Evolutionary conservation across 2,888 invertebrate species (phyloP).

Genomic region (Penaeus monodon): DNA sequence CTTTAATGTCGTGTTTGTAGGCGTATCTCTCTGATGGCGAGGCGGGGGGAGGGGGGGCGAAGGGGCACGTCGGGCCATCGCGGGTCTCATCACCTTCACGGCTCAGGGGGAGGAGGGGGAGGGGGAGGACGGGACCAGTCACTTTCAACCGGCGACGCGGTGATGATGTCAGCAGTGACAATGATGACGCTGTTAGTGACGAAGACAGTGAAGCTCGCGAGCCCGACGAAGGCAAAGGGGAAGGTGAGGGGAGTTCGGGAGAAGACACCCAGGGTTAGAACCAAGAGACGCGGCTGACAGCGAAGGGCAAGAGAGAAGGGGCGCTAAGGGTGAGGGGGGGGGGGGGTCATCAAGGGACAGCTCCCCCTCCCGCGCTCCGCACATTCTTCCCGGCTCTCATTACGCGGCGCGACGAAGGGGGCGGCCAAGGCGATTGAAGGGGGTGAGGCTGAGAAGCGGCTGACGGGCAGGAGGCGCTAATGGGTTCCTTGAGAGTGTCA

Average conservation of each 20-base stretch:
- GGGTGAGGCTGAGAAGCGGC: conserved; percentile 25
- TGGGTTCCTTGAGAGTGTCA: conserved; percentile 50
- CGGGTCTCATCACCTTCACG: conserved; percentile 38
- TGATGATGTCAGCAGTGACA: too few relatives aligned
- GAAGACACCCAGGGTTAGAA: background rate
- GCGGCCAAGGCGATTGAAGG: conserved; percentile 53
- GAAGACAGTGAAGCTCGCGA: background rate
- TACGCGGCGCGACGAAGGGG: conserved; percentile 44
- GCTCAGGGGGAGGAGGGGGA: background rate
- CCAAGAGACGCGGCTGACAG: background rate
- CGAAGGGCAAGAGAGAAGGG: background rate
- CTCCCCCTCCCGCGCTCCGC: conserved; percentile 15
- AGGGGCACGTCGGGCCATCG: conserved; percentile 24
- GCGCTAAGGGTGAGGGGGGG: background rate
- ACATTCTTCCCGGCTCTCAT: conserved; percentile 53
- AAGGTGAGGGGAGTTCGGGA: background rate
- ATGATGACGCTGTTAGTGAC: too few relatives aligned
- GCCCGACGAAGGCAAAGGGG: background rate
- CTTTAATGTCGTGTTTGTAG: conserved; percentile 55
- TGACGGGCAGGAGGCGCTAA: conserved; percentile 50
- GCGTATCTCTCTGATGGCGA: conserved; percentile 41
- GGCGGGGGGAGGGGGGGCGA: conserved; percentile 32
- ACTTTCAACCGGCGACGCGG: too few relatives aligned
- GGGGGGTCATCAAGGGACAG: background rate
- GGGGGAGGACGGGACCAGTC: background rate